Percentiles rank a stretch among this genome's conserved stretches.
Evolutionary conservation across 2,797 vertebrate genomes (phyloP).

Genomic region (Oreortyx pictus): DNA sequence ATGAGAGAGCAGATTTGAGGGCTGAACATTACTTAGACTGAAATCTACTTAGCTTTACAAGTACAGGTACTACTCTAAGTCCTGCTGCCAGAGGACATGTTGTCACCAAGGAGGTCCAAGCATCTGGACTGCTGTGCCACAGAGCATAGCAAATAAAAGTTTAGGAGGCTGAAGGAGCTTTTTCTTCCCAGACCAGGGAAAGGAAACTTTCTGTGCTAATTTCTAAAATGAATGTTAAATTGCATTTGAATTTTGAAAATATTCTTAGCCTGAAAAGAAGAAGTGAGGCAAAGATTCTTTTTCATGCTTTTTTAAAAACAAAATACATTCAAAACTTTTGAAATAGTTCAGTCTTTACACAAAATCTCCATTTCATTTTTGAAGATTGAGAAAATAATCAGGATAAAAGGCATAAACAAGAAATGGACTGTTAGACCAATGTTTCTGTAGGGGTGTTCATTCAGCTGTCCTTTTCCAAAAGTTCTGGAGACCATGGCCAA

Average conservation of each 20-base stretch:
- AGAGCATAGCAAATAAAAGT: not conserved
- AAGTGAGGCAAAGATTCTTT: not conserved
- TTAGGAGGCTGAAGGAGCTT: not conserved
- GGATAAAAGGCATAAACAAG: not conserved
- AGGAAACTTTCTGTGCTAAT: not conserved
- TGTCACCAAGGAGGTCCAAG: not conserved
- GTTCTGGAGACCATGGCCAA: not conserved
- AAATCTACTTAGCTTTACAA: not conserved
- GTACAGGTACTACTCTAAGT: not conserved
- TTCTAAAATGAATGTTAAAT: not conserved
- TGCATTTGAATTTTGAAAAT: not conserved
- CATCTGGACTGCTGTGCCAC: accelerated
- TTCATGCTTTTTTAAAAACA: not conserved
- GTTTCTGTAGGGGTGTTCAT: not conserved
- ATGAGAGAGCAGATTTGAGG: not conserved
- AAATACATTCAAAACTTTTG: not conserved
- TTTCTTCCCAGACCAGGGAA: not conserved
- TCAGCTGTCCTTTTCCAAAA: not conserved
- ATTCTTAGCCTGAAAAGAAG: not conserved
- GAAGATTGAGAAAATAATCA: not conserved
- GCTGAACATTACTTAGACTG: not conserved
- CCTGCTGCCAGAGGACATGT: not conserved
- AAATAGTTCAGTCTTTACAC: not conserved
- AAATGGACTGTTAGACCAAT: not conserved
- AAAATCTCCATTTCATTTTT: not conserved